phyloP scores from a whole-genome alignment of 1,140 invertebrate genomes.

The Pseudomyrmex dendroicus region DNA sequence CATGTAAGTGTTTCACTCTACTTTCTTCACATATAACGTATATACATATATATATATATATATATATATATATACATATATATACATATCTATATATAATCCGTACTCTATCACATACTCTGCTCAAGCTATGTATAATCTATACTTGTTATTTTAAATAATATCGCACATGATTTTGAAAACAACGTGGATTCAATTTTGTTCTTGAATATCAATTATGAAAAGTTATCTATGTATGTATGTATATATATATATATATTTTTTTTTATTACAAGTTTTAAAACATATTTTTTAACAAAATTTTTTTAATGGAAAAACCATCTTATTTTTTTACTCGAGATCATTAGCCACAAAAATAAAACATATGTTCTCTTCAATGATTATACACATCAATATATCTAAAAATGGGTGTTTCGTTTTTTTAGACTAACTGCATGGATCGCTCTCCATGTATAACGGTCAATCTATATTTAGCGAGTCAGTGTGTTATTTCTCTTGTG shows the following conservation, averaged over 20 bases:
- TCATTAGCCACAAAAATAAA: no score
- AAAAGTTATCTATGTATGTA: no score
- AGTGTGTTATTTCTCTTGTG: constrained; percentile 43
- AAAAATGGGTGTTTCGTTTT: background rate
- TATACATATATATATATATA: background rate
- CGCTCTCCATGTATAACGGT: background rate
- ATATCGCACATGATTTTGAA: no score
- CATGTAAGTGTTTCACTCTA: constrained; percentile 35
- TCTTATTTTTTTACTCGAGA: no score
- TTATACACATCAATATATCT: background rate
- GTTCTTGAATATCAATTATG: no score
- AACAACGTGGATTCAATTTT: no score
- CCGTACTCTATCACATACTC: constrained; percentile 12
- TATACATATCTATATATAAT: background rate
- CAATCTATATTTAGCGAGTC: constrained; percentile 7
- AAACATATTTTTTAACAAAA: no score
- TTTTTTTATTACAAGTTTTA: no score
- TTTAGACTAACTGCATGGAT: background rate
- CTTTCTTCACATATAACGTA: constrained; percentile 25
- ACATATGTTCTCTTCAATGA: background rate
- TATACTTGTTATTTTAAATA: no score
- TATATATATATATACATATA: background rate
- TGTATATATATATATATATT: no score
- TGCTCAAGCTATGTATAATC: background rate
- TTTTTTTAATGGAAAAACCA: no score